Percentiles rank a stretch among this genome's conserved stretches.
These are phyloP conservation scores for Rhinolophus sinicus DNA, from an alignment of 2,113 vertebrate genomes.

Conservation along the genomic window DNA sequence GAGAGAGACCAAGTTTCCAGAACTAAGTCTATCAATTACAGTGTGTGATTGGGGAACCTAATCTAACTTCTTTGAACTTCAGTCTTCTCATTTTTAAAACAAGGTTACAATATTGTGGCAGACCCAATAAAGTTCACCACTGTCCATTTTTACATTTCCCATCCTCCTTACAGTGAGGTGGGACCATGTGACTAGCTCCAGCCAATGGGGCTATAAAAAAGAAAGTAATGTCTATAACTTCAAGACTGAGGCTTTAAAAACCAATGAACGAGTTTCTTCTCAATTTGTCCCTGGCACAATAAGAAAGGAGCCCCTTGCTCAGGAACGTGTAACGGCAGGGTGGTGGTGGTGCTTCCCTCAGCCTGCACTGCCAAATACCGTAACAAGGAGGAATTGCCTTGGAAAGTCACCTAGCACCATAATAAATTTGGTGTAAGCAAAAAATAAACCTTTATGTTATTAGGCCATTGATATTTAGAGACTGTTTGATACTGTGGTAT, in stretches of 20 bases:
- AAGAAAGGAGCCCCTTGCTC: background rate
- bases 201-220: background rate
- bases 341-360: background rate
- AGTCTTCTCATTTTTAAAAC: background rate
- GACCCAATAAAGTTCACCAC: background rate
- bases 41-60: background rate
- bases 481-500: background rate
- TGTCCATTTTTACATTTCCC: background rate
- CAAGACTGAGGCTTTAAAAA: background rate
- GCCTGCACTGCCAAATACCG: background rate
- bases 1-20: background rate
- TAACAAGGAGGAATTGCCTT: background rate
- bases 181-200: background rate
- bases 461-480: background rate
- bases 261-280: background rate
- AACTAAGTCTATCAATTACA: background rate
- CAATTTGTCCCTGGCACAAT: background rate
- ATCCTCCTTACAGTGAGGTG: background rate
- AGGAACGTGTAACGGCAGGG: background rate
- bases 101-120: background rate
- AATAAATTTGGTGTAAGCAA: background rate
- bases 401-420: background rate
- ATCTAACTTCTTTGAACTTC: background rate
- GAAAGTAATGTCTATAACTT: background rate
- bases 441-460: background rate